phyloP scores from a whole-genome alignment of 2,797 vertebrate genomes.

The Scomberomorus guttatus region DNA sequence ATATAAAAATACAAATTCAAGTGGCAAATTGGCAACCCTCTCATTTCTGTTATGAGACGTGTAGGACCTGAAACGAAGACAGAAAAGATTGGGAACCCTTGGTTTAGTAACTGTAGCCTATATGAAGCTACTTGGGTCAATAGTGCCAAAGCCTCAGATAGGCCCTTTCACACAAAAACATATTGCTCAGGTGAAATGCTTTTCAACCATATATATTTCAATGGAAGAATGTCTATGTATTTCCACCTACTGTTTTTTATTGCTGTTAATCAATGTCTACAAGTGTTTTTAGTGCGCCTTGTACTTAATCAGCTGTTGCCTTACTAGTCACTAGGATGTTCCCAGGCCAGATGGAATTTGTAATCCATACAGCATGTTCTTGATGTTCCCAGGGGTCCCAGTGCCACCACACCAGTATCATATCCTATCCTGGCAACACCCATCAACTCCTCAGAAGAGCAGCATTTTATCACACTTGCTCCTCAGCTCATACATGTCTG shows the following conservation, averaged over 20 bases:
- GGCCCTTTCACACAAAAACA: background rate
- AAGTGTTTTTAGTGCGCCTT: background rate
- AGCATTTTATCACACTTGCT: too few species aligned
- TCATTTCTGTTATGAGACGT: background rate
- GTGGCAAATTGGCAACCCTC: background rate
- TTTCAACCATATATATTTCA: too few species aligned
- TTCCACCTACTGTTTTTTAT: too few species aligned
- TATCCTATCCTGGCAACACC: too few species aligned
- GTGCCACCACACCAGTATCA: background rate
- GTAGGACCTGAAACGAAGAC: background rate
- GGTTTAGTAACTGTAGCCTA: background rate
- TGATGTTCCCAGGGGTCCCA: background rate
- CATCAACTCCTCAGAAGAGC: background rate
- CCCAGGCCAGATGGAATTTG: background rate
- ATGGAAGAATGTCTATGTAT: too few species aligned
- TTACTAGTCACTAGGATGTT: background rate
- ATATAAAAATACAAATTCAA: background rate
- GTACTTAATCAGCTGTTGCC: background rate
- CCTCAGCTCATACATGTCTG: too few species aligned
- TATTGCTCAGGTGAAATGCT: too few species aligned
- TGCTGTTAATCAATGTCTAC: too few species aligned
- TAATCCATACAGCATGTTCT: background rate
- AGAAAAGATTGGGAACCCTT: background rate
- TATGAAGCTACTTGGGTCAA: too few species aligned
- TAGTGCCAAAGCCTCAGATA: too few species aligned